A percentile compares a stretch with the other conserved stretches of the same genome.
Conservation (phyloP, 2,797 vertebrate species). For the Apogon talboti region DNA sequence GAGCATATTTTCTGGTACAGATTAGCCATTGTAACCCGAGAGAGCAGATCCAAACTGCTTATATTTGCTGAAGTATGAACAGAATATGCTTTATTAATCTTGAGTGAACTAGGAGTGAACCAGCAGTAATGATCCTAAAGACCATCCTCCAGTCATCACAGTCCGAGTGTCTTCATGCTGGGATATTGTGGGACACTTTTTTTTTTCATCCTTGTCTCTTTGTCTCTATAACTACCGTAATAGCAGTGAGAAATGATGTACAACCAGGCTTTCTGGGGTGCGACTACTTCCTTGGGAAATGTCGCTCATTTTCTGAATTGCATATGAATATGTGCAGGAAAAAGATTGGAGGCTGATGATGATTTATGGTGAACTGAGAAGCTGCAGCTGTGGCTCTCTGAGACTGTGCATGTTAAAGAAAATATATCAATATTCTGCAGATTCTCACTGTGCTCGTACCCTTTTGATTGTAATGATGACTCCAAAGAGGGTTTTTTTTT, state of each 20-base stretch:
- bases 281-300: constrained; percentile 49
- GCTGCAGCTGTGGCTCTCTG: constrained; percentile 43
- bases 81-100: constrained; percentile 35
- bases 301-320: constrained; percentile 60
- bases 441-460: constrained; percentile 15
- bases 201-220: constrained; percentile 19
- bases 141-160: constrained; percentile 35
- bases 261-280: constrained; percentile 53
- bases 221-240: constrained; percentile 31
- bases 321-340: constrained; percentile 54
- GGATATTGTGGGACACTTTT: constrained; percentile 20
- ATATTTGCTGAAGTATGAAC: constrained; percentile 22
- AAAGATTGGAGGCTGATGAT: constrained; percentile 56
- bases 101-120: constrained; percentile 38
- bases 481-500: neutral
- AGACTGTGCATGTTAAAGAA: neutral
- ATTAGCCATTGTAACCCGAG: constrained; percentile 36
- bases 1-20: constrained; percentile 43
- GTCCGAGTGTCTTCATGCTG: constrained; percentile 40
- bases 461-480: constrained; percentile 7
- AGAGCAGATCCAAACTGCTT: constrained; percentile 14
- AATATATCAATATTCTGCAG: constrained; percentile 16
- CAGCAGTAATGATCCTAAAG: constrained; percentile 27
- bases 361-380: constrained; percentile 67
- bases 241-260: constrained; percentile 46